Evolutionary conservation across 1,140 invertebrate species (phyloP).

Genomic region (Calephelis virginiensis): DNA sequence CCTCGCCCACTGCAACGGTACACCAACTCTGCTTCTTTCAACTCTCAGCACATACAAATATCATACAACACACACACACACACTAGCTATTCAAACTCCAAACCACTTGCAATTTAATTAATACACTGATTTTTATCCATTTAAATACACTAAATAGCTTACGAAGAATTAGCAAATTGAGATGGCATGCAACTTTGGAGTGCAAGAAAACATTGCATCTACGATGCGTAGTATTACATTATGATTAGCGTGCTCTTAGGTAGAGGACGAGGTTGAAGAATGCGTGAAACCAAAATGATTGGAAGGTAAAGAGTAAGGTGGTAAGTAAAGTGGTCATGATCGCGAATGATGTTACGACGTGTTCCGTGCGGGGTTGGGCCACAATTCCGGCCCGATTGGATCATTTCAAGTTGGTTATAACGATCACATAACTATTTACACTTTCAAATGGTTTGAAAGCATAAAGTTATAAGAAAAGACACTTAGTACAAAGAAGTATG

Average conservation of each 20-base stretch:
- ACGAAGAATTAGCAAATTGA: constrained; percentile 22
- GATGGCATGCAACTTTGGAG: constrained; percentile 25
- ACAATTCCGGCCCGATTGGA: constrained; percentile 26
- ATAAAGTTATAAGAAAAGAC: constrained; percentile 8
- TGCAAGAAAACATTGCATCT: constrained; percentile 31
- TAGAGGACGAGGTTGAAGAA: constrained; percentile 65
- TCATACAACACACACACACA: constrained; percentile 17
- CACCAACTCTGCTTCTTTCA: constrained; percentile 28
- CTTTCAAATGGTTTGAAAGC: constrained; percentile 16
- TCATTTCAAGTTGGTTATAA: not conserved
- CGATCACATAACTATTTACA: constrained; percentile 1
- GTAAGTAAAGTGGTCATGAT: constrained; percentile 71
- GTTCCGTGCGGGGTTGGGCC: constrained; percentile 72
- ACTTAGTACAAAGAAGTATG: constrained; percentile 10
- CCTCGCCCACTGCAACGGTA: constrained; percentile 52
- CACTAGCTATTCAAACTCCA: constrained; percentile 3
- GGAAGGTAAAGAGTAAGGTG: constrained; percentile 69
- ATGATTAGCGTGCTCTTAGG: constrained; percentile 64
- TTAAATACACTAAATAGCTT: constrained; percentile 15
- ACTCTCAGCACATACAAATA: constrained; percentile 20
- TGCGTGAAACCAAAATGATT: constrained; percentile 68
- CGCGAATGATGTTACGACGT: constrained; percentile 62
- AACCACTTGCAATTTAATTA: constrained; percentile 4
- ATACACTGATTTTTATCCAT: not conserved
- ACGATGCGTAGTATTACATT: constrained; percentile 26